Percentiles rank a stretch among this genome's conserved stretches.
phyloP scores from a whole-genome alignment of 2,888 invertebrate species.

The Drosophila trichaetosa region DNA sequence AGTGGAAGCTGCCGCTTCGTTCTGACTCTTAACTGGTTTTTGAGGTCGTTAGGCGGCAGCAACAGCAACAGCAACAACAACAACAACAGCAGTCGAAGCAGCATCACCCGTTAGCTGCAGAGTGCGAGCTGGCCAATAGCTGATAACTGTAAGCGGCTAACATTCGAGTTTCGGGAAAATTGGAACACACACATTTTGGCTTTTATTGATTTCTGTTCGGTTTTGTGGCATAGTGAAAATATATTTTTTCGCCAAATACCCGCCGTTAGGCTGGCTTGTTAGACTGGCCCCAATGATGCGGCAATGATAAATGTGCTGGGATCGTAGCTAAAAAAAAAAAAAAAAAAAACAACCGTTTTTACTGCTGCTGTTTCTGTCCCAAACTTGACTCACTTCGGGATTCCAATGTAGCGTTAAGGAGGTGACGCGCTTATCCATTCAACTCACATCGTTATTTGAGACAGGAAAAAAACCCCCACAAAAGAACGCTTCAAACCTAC shows the following conservation, averaged over 20 bases:
- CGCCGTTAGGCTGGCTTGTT: slow-evolving; percentile 57
- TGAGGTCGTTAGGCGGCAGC: slow-evolving; percentile 65
- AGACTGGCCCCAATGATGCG: slow-evolving; percentile 55
- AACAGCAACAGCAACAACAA: slow-evolving; percentile 11
- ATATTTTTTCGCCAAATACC: slow-evolving; percentile 35
- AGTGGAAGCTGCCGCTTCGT: slow-evolving; percentile 36
- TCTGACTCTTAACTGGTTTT: slow-evolving; percentile 64
- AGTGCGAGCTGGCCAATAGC: slow-evolving; percentile 29
- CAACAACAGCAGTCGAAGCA: slow-evolving; percentile 27
- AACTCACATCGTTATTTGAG: neutral
- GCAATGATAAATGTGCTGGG: slow-evolving; percentile 41
- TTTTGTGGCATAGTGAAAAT: slow-evolving; percentile 52
- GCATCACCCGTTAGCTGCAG: slow-evolving; percentile 55
- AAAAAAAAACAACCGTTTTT: slow-evolving; percentile 30
- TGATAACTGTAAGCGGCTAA: slow-evolving; percentile 53
- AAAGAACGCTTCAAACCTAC: neutral
- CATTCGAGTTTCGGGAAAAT: slow-evolving; percentile 56
- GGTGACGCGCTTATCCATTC: neutral
- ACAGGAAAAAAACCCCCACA: neutral
- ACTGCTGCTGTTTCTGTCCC: neutral
- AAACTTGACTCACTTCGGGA: slow-evolving; percentile 20
- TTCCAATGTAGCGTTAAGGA: slow-evolving; percentile 9
- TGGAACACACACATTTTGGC: slow-evolving; percentile 57
- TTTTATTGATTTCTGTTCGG: slow-evolving; percentile 52
- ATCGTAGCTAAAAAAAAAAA: slow-evolving; percentile 4